phyloP scores from a whole-genome alignment of 2,113 vertebrate species.

The Sturnus vulgaris region DNA sequence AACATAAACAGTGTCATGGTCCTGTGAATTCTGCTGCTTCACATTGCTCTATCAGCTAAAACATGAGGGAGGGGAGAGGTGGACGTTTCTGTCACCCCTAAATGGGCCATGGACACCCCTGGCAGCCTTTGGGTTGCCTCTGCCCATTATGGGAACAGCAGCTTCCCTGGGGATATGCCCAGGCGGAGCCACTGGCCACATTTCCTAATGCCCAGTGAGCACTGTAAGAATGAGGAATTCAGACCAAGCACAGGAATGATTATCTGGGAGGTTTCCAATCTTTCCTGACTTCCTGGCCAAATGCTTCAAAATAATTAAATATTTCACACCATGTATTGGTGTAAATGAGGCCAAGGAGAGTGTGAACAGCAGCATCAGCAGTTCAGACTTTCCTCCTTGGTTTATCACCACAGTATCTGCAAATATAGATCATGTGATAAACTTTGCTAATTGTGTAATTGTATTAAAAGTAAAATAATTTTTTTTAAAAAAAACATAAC shows the following conservation, averaged over 20 bases:
- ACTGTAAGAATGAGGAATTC: not conserved
- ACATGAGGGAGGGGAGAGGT: rapidly evolving
- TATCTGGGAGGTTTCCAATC: not conserved
- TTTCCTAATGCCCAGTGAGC: not conserved
- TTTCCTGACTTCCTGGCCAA: not conserved
- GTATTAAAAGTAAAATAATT: not conserved
- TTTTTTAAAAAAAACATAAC: not conserved
- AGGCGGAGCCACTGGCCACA: not conserved
- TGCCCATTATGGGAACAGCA: not conserved
- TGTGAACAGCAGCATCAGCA: not conserved
- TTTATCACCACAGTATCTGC: not conserved
- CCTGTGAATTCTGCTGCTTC: not conserved
- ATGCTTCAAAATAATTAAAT: not conserved
- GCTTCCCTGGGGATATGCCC: not conserved
- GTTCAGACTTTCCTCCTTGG: not conserved
- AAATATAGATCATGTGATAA: not conserved
- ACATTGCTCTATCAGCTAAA: not conserved
- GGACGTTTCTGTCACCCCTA: not conserved
- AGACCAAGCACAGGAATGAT: not conserved
- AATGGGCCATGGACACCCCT: not conserved
- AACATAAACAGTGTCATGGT: not conserved
- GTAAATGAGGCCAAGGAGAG: not conserved
- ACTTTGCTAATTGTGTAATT: not conserved
- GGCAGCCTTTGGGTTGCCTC: not conserved
- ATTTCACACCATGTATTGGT: not conserved